A percentile compares a stretch with the other conserved stretches of the same genome.
phyloP scores from a whole-genome alignment of 2,113 vertebrate species.

The pig (Sus scrofa) region DNA sequence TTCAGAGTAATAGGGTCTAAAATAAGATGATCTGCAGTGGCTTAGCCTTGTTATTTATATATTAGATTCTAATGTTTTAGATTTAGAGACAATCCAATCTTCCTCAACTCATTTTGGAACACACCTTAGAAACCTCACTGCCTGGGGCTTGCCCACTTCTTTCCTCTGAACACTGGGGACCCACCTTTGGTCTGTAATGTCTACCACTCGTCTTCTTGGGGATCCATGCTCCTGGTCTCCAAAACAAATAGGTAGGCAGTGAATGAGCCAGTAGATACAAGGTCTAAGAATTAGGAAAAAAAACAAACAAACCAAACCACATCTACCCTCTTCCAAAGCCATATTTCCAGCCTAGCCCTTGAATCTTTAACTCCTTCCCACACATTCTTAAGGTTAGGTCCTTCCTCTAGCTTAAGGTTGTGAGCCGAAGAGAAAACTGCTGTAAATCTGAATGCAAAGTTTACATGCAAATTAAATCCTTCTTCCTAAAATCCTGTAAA shows the following conservation, averaged over 20 bases:
- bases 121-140: background rate
- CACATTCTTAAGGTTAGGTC: background rate
- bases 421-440: background rate
- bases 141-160: background rate
- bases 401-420: background rate
- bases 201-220: background rate
- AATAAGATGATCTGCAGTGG: background rate
- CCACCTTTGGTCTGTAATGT: background rate
- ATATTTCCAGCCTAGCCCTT: background rate
- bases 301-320: background rate
- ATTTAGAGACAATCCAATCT: background rate
- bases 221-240: background rate
- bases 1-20: background rate
- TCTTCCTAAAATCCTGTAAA: conserved; percentile 30
- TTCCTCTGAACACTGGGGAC: background rate
- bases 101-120: background rate
- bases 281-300: background rate
- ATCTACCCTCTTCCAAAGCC: background rate
- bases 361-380: background rate
- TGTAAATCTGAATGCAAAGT: background rate
- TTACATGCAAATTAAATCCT: background rate
- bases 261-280: background rate
- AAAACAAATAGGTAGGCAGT: conserved; percentile 18
- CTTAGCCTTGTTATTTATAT: background rate
- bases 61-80: background rate